A percentile compares a stretch with the other conserved stretches of the same genome.
These are phyloP conservation scores for Sebastes trivittatus DNA, from an alignment of 2,797 vertebrate species.

Conservation along the genomic window DNA sequence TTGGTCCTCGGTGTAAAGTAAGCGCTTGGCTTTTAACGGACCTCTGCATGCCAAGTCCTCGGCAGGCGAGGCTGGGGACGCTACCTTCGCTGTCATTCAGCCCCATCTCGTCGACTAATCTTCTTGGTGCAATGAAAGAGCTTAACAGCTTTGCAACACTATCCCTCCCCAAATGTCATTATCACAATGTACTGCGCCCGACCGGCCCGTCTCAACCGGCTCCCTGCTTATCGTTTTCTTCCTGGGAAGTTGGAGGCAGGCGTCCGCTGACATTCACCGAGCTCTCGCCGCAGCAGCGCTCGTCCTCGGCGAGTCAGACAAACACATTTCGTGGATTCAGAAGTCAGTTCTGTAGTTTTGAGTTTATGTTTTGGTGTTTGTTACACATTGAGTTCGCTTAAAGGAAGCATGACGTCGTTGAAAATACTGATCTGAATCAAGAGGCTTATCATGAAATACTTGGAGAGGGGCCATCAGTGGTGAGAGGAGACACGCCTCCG, in stretches of 20 bases:
- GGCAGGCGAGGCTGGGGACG: conserved; percentile 74
- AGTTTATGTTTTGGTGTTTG: conserved; percentile 27
- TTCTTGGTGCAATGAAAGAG: conserved; percentile 85
- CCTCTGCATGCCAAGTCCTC: conserved; percentile 82
- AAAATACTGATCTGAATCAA: conserved; percentile 1
- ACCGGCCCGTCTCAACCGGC: conserved; percentile 67
- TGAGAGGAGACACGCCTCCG: not conserved
- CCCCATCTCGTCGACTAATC: conserved; percentile 84
- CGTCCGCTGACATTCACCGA: conserved; percentile 71
- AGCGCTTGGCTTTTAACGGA: conserved; percentile 83
- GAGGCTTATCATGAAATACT: not conserved
- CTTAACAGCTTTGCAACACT: conserved; percentile 86
- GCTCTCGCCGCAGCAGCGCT: conserved; percentile 43
- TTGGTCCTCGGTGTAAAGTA: conserved; percentile 83
- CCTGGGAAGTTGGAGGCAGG: conserved; percentile 74
- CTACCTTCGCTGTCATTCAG: conserved; percentile 84
- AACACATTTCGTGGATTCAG: conserved; percentile 11
- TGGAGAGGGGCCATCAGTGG: not conserved
- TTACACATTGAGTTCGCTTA: not conserved
- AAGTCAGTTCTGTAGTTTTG: conserved; percentile 41
- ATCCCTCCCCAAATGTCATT: conserved; percentile 86
- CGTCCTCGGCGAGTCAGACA: conserved; percentile 34
- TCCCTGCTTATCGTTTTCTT: conserved; percentile 77
- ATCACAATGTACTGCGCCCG: conserved; percentile 76
- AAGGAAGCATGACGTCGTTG: not conserved